Conservation (phyloP, 1,140 invertebrate species). For the Eulimnadia texana region DNA sequence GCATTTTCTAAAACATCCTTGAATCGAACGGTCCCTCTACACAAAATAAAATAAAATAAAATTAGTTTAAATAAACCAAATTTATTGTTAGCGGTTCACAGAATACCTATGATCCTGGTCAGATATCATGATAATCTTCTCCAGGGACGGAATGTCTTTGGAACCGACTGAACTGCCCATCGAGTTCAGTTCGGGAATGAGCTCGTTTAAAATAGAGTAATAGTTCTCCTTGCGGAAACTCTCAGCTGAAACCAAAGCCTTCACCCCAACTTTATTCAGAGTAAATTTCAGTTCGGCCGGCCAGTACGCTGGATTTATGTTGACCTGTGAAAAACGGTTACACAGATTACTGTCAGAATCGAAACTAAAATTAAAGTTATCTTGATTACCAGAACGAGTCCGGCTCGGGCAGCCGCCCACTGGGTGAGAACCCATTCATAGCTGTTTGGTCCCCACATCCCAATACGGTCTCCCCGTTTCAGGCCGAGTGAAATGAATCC, state of each 20-base stretch:
- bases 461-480: constrained; percentile 63
- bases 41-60: constrained; percentile 6
- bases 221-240: constrained; percentile 53
- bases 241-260: constrained; percentile 51
- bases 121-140: constrained; percentile 28
- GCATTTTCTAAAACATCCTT: constrained; percentile 27
- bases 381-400: constrained; percentile 55
- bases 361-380: background rate
- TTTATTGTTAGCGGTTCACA: constrained; percentile 14
- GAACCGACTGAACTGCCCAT: constrained; percentile 19
- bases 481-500: constrained; percentile 63
- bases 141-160: constrained; percentile 26
- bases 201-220: constrained; percentile 43
- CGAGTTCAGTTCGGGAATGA: constrained; percentile 29
- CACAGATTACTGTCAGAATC: too few relatives aligned
- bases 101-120: constrained; percentile 25
- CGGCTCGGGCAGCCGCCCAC: constrained; percentile 62
- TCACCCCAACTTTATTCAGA: constrained; percentile 58
- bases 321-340: constrained; percentile 43
- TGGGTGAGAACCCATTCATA: constrained; percentile 65
- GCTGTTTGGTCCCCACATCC: constrained; percentile 76
- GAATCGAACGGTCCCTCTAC: constrained; percentile 27
- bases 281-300: constrained; percentile 59
- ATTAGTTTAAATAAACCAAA: background rate
- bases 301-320: constrained; percentile 72